These are phyloP conservation scores for Campoletis sonorensis DNA, from an alignment of 1,140 invertebrate species.

Conservation along the genomic window DNA sequence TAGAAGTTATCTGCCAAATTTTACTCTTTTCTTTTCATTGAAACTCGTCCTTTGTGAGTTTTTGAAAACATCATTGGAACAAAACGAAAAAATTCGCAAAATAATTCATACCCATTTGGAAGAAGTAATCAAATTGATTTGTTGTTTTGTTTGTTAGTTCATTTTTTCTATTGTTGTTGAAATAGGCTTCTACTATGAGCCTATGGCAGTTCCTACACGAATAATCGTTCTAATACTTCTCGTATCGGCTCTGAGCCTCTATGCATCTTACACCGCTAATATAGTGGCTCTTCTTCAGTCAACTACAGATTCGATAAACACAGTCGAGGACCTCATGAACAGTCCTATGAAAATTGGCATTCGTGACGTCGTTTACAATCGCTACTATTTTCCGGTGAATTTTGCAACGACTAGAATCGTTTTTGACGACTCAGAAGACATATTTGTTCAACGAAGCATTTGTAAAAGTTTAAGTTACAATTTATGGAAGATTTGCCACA, in stretches of 20 bases:
- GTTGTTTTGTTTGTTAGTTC: no score
- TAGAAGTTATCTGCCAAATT: no score
- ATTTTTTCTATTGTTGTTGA: not conserved
- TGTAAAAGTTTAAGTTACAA: no score
- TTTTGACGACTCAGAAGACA: no score
- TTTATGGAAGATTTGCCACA: no score
- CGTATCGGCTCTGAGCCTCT: constrained; percentile 69
- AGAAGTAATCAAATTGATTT: no score
- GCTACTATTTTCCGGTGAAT: constrained; percentile 80
- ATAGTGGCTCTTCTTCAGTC: constrained; percentile 82
- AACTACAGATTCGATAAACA: constrained; percentile 79
- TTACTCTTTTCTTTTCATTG: no score
- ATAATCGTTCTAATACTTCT: constrained; percentile 66
- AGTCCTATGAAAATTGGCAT: constrained; percentile 79
- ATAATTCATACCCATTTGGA: no score
- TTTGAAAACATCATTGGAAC: no score
- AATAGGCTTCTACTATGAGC: constrained; percentile 64
- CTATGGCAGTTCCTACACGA: constrained; percentile 59
- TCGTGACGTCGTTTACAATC: constrained; percentile 80
- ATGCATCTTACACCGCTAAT: constrained; percentile 82
- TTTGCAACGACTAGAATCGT: not conserved
- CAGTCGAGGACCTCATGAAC: constrained; percentile 78
- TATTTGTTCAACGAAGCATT: no score
- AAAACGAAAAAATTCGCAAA: no score
- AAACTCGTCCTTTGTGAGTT: no score